phyloP scores from a whole-genome alignment of 2,888 invertebrate genomes.

The Pyrrhosoma nymphula region DNA sequence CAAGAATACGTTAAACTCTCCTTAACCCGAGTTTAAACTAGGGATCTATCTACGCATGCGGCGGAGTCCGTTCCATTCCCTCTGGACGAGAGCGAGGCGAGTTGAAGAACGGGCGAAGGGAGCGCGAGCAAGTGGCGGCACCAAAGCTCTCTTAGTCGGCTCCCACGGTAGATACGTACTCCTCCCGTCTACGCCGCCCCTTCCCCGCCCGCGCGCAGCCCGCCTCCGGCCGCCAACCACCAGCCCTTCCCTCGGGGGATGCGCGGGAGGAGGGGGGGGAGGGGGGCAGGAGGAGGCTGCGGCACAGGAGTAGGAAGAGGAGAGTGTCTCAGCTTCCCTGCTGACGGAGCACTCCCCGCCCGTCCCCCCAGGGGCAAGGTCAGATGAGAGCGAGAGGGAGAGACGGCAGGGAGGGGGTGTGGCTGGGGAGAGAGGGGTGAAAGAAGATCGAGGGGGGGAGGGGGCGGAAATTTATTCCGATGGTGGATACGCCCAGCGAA shows the following conservation, averaged over 20 bases:
- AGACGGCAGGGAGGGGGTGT: too few relatives aligned
- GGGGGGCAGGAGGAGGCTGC: not conserved
- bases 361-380: constrained; percentile 45
- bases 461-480: not conserved
- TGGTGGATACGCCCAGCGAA: not conserved
- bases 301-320: not conserved
- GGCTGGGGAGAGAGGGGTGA: not conserved
- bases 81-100: not conserved
- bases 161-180: not conserved
- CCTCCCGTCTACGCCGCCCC: not conserved
- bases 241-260: constrained; percentile 51
- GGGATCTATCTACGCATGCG: too few relatives aligned
- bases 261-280: not conserved
- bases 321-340: constrained; percentile 37
- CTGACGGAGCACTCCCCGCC: not conserved
- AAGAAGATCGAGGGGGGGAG: too few relatives aligned
- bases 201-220: not conserved
- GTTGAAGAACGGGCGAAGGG: not conserved
- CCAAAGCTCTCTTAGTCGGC: constrained; percentile 15
- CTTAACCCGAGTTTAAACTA: too few relatives aligned
- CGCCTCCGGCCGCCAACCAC: not conserved
- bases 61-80: not conserved
- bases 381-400: constrained; percentile 10
- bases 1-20: too few relatives aligned
- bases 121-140: not conserved